A percentile compares a stretch with the other conserved stretches of the same genome.
Conservation (phyloP, 2,113 vertebrate genomes). For the Pao palembangensis region DNA sequence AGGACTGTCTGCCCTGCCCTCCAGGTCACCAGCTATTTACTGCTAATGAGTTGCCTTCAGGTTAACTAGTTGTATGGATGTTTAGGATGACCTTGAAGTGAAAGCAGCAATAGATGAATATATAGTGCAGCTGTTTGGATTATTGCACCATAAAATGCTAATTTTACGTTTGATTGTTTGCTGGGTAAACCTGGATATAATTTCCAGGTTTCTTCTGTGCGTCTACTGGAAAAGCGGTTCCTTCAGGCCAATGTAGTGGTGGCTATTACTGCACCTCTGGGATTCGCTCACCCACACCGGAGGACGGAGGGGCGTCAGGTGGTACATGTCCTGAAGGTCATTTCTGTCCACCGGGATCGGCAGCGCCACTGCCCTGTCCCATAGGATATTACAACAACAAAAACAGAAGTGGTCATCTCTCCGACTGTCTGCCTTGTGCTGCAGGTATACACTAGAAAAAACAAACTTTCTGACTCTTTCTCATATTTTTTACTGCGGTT, state of each 20-base stretch:
- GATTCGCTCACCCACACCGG: conserved; percentile 65
- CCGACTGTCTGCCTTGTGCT: conserved; percentile 77
- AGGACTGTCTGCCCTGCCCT: conserved; percentile 81
- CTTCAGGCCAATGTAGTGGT: conserved; percentile 73
- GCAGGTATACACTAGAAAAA: conserved; percentile 66
- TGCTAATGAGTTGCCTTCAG: conserved; percentile 21
- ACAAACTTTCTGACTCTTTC: too few species aligned
- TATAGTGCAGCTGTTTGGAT: neutral
- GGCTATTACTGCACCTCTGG: conserved; percentile 79
- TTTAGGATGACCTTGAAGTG: conserved; percentile 1
- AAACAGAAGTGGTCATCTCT: conserved; percentile 63
- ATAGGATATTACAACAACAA: conserved; percentile 77
- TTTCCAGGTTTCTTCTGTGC: conserved; percentile 78
- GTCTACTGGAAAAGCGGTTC: conserved; percentile 57
- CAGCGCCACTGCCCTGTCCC: conserved; percentile 75
- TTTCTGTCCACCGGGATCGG: conserved; percentile 80
- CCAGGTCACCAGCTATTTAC: conserved; percentile 75
- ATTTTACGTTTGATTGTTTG: neutral
- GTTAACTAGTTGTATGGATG: conserved; percentile 2
- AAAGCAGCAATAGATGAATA: neutral
- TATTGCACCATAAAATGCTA: neutral
- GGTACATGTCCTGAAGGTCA: conserved; percentile 75
- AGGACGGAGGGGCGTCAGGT: conserved; percentile 70
- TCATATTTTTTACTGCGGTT: too few species aligned
- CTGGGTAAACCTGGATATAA: too few species aligned